Base-by-base conservation (phyloP, 1,140 invertebrate genomes). In the Magallana gigas region DNA sequence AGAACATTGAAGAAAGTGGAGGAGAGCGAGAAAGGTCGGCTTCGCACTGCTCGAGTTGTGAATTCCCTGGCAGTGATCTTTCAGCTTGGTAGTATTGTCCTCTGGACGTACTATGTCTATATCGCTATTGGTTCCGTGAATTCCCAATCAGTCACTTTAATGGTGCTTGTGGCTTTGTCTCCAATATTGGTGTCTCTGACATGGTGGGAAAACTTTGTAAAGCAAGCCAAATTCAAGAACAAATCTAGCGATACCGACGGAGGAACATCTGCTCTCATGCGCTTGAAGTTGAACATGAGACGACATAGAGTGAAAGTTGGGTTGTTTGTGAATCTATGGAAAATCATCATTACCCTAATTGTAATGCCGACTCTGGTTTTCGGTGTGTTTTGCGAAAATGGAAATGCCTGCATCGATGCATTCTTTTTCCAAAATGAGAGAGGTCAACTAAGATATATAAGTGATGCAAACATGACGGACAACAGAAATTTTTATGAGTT, bases 221-320 rank as follows among this genome's bases (percentile, higher is more conserved):
- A 98, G 0, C 68, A 76, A 76, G 68, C 68, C 68, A 76, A 76
- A 76, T 76, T 29, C 68, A 76, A 76, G 9, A 76, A 23, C 68
- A 76, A 3, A 8, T 76, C 68, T 12, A 76, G 68, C 23, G 97
- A 97, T 82, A 56, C 96, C 96, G 86, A 86, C 82, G 86, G 80
- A 59, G 48, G 83, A 0, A 88, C 89, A 8, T 80, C 60, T 16
- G 88, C 88, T 60, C 88, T 93, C 62, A 88, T 88, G 23, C 82
- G 86, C 12, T 87, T 93, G 1, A 92, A 92, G 76, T 85, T 90
- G 29, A 87, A 91, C 36, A 85, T 94, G 29, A 88, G 88, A 56
- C 88, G 91, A 60, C 83, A 91, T 8, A 85, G 91, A 6, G 91
- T 92, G 1, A 93, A 93, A 76, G 90, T 92, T 9, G 89, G 88